Evolutionary conservation across 2,113 vertebrate genomes (phyloP).

Genomic region (Ifrita kowaldi): DNA sequence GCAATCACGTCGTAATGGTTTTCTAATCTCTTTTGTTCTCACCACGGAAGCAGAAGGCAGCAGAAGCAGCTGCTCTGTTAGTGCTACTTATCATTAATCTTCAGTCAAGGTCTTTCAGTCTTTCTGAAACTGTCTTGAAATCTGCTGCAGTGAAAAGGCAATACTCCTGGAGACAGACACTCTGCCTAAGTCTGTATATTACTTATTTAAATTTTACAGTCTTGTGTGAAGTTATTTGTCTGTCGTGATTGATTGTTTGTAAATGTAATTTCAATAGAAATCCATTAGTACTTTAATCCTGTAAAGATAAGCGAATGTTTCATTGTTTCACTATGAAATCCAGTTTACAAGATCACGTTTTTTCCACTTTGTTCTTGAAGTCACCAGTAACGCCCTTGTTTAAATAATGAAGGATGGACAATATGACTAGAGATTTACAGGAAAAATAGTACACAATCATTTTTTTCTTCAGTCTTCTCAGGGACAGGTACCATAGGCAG

Average conservation of each 20-base stretch:
- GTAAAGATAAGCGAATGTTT: background rate
- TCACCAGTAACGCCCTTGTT: background rate
- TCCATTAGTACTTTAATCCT: background rate
- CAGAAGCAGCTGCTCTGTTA: background rate
- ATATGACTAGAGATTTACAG: background rate
- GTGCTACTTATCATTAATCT: background rate
- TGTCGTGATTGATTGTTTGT: background rate
- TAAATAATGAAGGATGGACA: background rate
- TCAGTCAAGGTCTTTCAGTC: background rate
- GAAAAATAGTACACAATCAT: background rate
- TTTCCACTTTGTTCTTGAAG: background rate
- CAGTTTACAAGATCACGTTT: background rate
- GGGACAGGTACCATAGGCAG: background rate
- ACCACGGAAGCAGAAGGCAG: background rate
- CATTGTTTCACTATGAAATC: background rate
- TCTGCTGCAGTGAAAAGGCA: background rate
- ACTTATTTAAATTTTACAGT: background rate
- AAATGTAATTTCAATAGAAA: background rate
- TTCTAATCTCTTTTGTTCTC: background rate
- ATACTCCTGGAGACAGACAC: background rate
- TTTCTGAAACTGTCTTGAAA: background rate
- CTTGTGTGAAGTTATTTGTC: background rate
- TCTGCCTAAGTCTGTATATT: background rate
- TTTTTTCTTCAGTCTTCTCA: background rate
- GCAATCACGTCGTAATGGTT: background rate